Evolutionary conservation across 1,140 invertebrate species (phyloP).

Genomic region (Drosophila bocqueti): DNA sequence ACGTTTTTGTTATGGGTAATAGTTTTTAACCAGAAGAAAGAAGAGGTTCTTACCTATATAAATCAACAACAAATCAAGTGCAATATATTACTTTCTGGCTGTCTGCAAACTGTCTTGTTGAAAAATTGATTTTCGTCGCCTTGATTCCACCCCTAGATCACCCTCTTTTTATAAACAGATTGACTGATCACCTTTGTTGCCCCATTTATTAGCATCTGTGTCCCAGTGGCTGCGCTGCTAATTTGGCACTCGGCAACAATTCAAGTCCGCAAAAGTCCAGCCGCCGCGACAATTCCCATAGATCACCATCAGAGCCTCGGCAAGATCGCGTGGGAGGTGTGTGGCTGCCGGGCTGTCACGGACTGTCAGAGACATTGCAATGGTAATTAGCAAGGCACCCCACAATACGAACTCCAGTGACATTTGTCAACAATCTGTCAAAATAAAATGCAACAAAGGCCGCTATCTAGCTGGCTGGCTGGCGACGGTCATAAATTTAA

Average conservation of each 20-base stretch:
- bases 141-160: background rate
- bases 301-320: constrained; percentile 32
- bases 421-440: constrained; percentile 78
- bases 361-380: constrained; percentile 63
- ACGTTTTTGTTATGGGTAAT: background rate
- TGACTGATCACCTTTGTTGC: constrained; percentile 27
- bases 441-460: constrained; percentile 55
- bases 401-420: constrained; percentile 48
- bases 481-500: constrained; percentile 54
- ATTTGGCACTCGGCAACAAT: constrained; percentile 53
- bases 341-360: constrained; percentile 58
- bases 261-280: constrained; percentile 19
- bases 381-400: constrained; percentile 69
- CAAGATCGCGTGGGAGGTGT: constrained; percentile 36
- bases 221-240: constrained; percentile 30
- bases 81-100: too few species aligned
- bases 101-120: background rate
- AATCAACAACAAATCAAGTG: too few species aligned
- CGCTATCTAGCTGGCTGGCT: background rate
- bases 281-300: constrained; percentile 34
- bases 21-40: background rate
- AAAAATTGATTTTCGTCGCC: background rate
- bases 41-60: background rate
- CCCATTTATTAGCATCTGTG: constrained; percentile 23
- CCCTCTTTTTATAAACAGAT: background rate